Base-by-base conservation (phyloP, 2,797 vertebrate species). In the Etheostoma nigrum region DNA sequence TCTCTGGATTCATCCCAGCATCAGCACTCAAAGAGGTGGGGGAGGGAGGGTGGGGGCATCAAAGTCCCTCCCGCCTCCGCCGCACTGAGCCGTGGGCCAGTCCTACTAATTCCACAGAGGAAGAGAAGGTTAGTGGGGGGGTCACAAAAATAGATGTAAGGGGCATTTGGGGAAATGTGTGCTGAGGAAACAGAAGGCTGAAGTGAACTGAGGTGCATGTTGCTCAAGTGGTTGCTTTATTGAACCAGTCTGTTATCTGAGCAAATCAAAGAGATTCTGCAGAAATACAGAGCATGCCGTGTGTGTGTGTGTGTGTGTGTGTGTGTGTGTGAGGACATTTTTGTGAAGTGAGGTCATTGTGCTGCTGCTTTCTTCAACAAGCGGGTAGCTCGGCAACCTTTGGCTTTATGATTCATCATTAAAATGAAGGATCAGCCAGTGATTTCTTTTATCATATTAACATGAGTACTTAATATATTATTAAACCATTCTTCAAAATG, bases 111-210 rank as follows among this genome's bases (percentile, higher is more conserved):
- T 86, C 79, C 87, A 83, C 59, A 68, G 72, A 82, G 83, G 79
- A 83, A 52, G 76, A 73, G 72, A 85, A 82, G 67, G 36, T 40
- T 40, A 40, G 48, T 51, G n/a, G 16, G 16, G 16, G 5, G 44
- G 23, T 90, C 89, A 90, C 86, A 85, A 88, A 88, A 90, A 91
- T 90, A 91, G 80, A 91, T 48, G 67, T 58, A 54, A 65, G 30
- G n/a, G 47, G 45, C 77, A 3, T 12, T 8, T 16, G 36, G 36
- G 36, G 36, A 40, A 44, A 82, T 78, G 82, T 87, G 79, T 78
- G 60, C 73, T 45, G 67, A 64, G 63, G 71, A 71, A 70, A 67
- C 63, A 42, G 51, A 47, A 30, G 60, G 30, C 30, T 76, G 57
- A 74, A 72, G 57, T 30, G 65, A 74, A 78, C 30, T 48, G 62